Base-by-base conservation (phyloP, 2,888 invertebrate genomes). In the Hirtodrosophila trivittata region DNA sequence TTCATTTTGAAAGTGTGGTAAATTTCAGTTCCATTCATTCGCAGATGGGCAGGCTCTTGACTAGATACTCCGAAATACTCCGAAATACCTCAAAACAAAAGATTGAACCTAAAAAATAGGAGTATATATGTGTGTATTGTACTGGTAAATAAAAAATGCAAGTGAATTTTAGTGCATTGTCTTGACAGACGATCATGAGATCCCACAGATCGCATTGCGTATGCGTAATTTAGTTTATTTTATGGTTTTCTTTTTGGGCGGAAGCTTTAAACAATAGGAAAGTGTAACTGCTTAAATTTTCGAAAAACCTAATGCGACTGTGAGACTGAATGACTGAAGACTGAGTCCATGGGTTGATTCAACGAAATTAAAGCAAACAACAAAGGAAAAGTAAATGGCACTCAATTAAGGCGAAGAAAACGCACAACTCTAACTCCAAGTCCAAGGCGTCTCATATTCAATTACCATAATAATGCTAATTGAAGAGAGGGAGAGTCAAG, bases 401-500 rank as follows among this genome's bases (percentile, higher is more conserved):
- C 66, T 64, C 56, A 75, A 60, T 46, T 49, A 63, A 35, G 26
- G 25, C 47, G 46, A 62, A 65, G 60, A 56, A 64, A 86, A 65
- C 70, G 45, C 52, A 13, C 14, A 16, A 12, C 5, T 18, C 13
- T 10, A 13, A 12, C 5, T 26, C 10, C 38, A 52, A 68, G 57
- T 50, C 54, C 54, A 60, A 54, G 55, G 57, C 42, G 65, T 16
- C 14, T 26, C 56, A 38, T 49, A 56, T 38, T 45, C 68, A 69
- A 72, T 82, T 82, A 87, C 16, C 83, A 82, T 66, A 64, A 66
- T 51, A 78, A 67, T 66, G 75, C 63, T 78, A 86, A 85, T 60
- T 32, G 50, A 46, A 54, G 30, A 58, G 4, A 14, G 13, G 13
- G 49, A 10, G 49, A 45, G 45, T 16, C 43, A 38, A 51, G 49